These are phyloP conservation scores for Cotesia chilonis DNA, from an alignment of 1,140 invertebrate genomes.

Conservation along the genomic window DNA sequence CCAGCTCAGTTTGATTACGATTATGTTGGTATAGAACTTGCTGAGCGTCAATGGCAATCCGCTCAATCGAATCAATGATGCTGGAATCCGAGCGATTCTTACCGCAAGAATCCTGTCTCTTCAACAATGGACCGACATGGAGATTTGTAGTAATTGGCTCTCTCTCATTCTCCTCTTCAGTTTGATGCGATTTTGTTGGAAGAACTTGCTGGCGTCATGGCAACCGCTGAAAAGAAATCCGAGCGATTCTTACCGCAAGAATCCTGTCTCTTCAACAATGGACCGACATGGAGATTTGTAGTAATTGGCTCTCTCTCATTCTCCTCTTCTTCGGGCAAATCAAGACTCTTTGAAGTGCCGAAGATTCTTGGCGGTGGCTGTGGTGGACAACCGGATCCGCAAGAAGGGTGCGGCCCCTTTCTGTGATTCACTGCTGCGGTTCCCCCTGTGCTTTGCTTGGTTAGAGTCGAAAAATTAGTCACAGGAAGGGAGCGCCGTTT, in stretches of 20 bases:
- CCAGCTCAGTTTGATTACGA: constrained; percentile 26
- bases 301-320: constrained; percentile 49
- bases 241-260: constrained; percentile 44
- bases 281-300: constrained; percentile 59
- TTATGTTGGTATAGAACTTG: constrained; percentile 40
- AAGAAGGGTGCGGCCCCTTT: constrained; percentile 35
- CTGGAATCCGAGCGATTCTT: constrained; percentile 51
- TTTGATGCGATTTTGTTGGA: no score
- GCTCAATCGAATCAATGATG: constrained; percentile 50
- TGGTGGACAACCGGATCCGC: constrained; percentile 45
- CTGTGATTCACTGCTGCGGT: constrained; percentile 45
- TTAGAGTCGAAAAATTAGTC: constrained; percentile 46
- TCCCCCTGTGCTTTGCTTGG: constrained; percentile 46
- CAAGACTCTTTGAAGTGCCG: constrained; percentile 50
- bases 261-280: constrained; percentile 51
- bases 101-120: constrained; percentile 44
- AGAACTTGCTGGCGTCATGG: no score
- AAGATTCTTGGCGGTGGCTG: constrained; percentile 56
- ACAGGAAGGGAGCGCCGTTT: constrained; percentile 59
- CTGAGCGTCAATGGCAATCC: constrained; percentile 38
- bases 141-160: constrained; percentile 57
- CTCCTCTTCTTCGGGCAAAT: constrained; percentile 51
- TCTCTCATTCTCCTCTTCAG: constrained; percentile 42
- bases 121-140: constrained; percentile 56
- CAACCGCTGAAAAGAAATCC: no score